Base-by-base conservation (phyloP, 1,140 invertebrate genomes). In the Halictus rubicundus region DNA sequence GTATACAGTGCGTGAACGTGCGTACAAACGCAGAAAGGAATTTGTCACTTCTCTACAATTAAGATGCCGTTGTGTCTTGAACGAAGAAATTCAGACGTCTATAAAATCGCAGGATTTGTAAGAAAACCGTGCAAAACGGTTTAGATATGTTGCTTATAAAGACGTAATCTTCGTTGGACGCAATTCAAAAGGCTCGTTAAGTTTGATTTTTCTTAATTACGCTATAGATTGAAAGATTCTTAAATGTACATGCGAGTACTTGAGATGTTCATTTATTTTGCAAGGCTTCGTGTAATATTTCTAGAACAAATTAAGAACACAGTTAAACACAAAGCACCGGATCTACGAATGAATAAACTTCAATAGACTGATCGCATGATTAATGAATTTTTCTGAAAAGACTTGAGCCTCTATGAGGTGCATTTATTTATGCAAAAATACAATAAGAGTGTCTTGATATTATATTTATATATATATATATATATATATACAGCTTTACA, bases 391-490 rank as follows among this genome's bases (percentile, higher is more conserved):
- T 59, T 81, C 49, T 32, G 65, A 39, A 83, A 80, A 80, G 78
- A 80, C 71, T 78, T 80, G 78, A 84, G 81, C 88, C 88, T 89
- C 87, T 80, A 81, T 85, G 83, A 88, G 82, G 82, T 80, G 82
- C 83, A 78, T 86, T 86, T 88, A 85, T 83, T 81, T 69, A 78
- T 72, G 69, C 16, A 75, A 60, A 60, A 52, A 82, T 75, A 78
- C 81, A 77, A 81, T 81, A 81, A 85, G 57, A 82, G 76, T 57
- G 71, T 81, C 78, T 87, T 83, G 64, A 84, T 82, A 86, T 78
- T 84, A 81, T 80, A 61, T 32, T 4, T 32, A 32, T 32, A 32
- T 32, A 32, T 32, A 32, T 32, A 32, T 32, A 5, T 32, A 32
- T 32, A 32, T 32, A 32, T 32, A 77, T 70, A 61, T 77, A 49